Conservation (phyloP, 1,140 invertebrate species). For the Caenorhabditis tropicalis region DNA sequence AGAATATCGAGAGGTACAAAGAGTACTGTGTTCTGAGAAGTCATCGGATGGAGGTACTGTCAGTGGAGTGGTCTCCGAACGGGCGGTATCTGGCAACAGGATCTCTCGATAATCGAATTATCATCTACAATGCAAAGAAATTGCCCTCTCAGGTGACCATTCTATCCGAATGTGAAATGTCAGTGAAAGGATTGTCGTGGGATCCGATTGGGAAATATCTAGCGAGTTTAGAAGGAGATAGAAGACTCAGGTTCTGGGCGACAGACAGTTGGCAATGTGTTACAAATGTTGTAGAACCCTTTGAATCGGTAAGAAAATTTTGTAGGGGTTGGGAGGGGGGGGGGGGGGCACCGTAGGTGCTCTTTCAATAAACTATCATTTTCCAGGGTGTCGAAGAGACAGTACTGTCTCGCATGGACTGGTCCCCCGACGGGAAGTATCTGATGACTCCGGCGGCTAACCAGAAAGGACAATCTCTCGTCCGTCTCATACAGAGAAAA, state of each 20-base stretch:
- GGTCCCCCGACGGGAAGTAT: slow-evolving; percentile 97
- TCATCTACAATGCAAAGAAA: slow-evolving; percentile 92
- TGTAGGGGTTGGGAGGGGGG: too few species aligned
- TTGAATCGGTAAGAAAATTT: slow-evolving; percentile 82
- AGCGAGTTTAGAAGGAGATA: slow-evolving; percentile 90
- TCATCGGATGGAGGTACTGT: slow-evolving; percentile 75
- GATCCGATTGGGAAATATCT: slow-evolving; percentile 96
- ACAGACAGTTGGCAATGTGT: slow-evolving; percentile 91
- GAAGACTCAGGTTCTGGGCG: slow-evolving; percentile 89
- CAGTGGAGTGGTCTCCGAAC: slow-evolving; percentile 91
- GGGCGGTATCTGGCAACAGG: slow-evolving; percentile 91
- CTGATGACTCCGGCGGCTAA: slow-evolving; percentile 95
- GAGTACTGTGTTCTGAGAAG: not conserved
- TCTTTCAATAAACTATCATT: not conserved
- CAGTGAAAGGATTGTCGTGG: slow-evolving; percentile 86
- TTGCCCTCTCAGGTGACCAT: slow-evolving; percentile 83
- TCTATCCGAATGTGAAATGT: slow-evolving; percentile 76
- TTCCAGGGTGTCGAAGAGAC: slow-evolving; percentile 86
- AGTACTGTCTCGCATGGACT: slow-evolving; percentile 87
- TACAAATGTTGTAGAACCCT: slow-evolving; percentile 85
- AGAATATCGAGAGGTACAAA: slow-evolving; percentile 49
- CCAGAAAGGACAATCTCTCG: slow-evolving; percentile 81
- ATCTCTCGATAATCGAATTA: slow-evolving; percentile 92
- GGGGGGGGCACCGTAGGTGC: too few species aligned
- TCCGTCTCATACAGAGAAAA: slow-evolving; percentile 86